phyloP scores from a whole-genome alignment of 1,140 invertebrate genomes.

The Lethocerus indicus region DNA sequence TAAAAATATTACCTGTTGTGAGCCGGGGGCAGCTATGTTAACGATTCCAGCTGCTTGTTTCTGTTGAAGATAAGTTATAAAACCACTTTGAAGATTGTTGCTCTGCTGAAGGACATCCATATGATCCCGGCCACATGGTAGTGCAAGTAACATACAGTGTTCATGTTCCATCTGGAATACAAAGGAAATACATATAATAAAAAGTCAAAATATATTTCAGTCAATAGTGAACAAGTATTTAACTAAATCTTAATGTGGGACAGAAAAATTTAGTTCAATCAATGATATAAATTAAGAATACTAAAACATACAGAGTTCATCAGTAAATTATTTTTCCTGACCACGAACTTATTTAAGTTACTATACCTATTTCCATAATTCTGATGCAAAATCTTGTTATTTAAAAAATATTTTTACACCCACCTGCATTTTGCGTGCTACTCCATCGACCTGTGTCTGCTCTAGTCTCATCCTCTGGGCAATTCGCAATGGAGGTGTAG shows the following conservation, averaged over 20 bases:
- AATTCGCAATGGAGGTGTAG: conserved; percentile 72
- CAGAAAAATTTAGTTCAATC: too few species aligned
- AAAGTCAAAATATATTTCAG: too few species aligned
- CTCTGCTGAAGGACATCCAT: conserved; percentile 85
- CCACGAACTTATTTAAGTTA: too few species aligned
- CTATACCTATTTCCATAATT: too few species aligned
- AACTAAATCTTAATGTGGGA: too few species aligned
- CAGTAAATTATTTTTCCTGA: too few species aligned
- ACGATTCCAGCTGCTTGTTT: conserved; percentile 97
- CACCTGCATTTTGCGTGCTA: conserved; percentile 93
- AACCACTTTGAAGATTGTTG: conserved; percentile 72
- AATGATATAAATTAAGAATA: too few species aligned
- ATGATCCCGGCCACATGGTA: conserved; percentile 87
- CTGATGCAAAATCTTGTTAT: too few species aligned
- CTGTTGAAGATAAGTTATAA: conserved; percentile 89
- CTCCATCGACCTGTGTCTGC: conserved; percentile 83
- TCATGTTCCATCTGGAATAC: conserved; percentile 72
- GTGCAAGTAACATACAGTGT: conserved; percentile 85
- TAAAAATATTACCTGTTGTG: conserved; percentile 40
- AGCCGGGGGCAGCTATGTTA: conserved; percentile 77
- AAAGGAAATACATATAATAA: background rate
- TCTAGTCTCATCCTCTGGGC: conserved; percentile 93
- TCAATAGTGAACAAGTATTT: too few species aligned
- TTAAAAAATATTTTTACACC: too few species aligned
- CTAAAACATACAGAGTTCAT: too few species aligned